Evolutionary conservation across 1,140 invertebrate genomes (phyloP), one percentile per base, ranked within the genome.

Genomic region (Drosophila parabipectinata): DNA sequence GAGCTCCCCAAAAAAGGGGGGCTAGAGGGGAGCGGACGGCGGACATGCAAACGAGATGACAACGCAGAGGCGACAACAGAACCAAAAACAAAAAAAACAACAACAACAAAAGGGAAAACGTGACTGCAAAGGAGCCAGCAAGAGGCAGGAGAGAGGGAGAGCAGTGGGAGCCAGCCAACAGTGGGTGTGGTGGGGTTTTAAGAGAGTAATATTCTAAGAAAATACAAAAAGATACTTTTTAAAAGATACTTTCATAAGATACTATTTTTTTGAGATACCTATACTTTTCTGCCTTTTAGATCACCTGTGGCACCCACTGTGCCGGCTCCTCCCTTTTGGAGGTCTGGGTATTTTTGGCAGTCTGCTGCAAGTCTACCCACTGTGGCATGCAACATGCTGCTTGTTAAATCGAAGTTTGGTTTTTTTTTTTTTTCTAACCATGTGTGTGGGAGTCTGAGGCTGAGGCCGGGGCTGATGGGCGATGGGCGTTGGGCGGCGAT

Each of bases 21-120:
- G 21, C 9, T 5, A 14, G 39, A 56, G 56, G 73, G 34, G 57
- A 54, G 51, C 18, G 18, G 18, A 18, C 18, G 28, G 75, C 54
- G 60, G 71, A 84, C 77, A 85, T 75, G 77, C 81, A 85, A 85
- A 85, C 81, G 73, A 79, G 77, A 85, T 85, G 81, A 85, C 77
- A 78, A 87, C 68, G 82, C 78, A 85, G 71, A 87, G 82, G 73
- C 72, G 79, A 69, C 66, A 83, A 67, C 75, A 79, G 39, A 74
- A 60, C 39, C 63, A 53, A 26, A 72, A 21, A 21, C n/a, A 21
- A 21, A 21, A 18, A 18, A 18, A 18, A 18, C 18, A 18, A 18
- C 18, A 18, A 52, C 58, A 73, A 64, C 55, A 41, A 67, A 62
- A 72, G 64, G 55, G 52, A 50, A 83, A 85, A 87, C 82, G 82